Conservation (phyloP, 92 coral and sea anemone genomes). For the Paramuricea clavata region DNA sequence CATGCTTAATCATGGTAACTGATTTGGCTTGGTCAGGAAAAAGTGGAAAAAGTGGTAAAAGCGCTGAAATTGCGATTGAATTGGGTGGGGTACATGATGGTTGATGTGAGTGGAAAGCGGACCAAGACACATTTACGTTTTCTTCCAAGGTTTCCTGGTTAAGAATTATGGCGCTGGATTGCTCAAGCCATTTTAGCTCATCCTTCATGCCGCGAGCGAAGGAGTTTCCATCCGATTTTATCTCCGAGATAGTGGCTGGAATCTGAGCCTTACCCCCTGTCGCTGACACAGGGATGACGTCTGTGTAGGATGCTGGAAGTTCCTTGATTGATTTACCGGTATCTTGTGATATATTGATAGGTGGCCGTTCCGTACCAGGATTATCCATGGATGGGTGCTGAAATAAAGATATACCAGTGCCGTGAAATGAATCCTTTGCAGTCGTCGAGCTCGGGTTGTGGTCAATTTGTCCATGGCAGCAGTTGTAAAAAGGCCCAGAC, state of each 20-base stretch:
- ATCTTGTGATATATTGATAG: slow-evolving; percentile 14
- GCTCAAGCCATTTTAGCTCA: slow-evolving; percentile 32
- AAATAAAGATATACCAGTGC: slow-evolving; percentile 67
- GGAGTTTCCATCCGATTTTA: too few relatives aligned
- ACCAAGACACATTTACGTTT: slow-evolving; percentile 38
- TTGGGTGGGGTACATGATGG: background rate
- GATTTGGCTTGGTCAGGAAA: slow-evolving; percentile 74
- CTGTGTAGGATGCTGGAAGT: too few relatives aligned
- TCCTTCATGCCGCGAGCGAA: slow-evolving; percentile 5
- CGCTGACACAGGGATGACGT: too few relatives aligned
- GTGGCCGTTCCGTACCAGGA: slow-evolving; percentile 49
- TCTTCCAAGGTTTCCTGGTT: background rate
- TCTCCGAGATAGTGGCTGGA: too few relatives aligned
- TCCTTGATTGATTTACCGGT: slow-evolving; percentile 13
- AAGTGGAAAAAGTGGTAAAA: slow-evolving; percentile 63
- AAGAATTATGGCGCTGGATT: background rate
- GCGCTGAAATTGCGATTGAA: slow-evolving; percentile 7
- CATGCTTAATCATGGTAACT: slow-evolving; percentile 71
- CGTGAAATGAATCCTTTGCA: slow-evolving; percentile 72
- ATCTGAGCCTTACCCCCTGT: too few relatives aligned
- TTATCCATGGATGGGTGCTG: slow-evolving; percentile 58
- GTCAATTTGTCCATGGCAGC: slow-evolving; percentile 71
- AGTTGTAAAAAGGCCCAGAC: background rate
- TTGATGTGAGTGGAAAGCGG: slow-evolving; percentile 22
- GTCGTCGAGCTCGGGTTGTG: slow-evolving; percentile 80